Base-by-base conservation (phyloP, 1,140 invertebrate species). In the Drosophila pandora region DNA sequence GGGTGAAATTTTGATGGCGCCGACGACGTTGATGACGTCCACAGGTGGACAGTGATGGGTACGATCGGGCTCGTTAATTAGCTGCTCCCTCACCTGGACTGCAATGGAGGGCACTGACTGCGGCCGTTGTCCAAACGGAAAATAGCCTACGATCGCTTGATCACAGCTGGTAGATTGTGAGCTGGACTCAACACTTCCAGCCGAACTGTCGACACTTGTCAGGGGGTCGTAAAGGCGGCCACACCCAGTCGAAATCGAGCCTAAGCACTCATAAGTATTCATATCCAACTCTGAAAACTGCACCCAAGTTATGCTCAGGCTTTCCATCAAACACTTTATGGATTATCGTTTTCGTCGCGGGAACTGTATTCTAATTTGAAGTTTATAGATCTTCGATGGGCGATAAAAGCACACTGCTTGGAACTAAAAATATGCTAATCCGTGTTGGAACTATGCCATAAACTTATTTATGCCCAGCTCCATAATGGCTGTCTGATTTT, bases 131-230 rank as follows among this genome's bases (percentile, higher is more conserved):
- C 41, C n/a, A 9, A 30, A 30, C 47, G 48, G 48, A 65, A 67
- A 55, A 37, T 53, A 37, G 13, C 43, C 48, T 32, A 69, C 64
- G 43, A 22, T 59, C 37, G 41, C 5, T 21, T 56, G 72, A 81
- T 80, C 77, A 49, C 28, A 13, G 53, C 39, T 70, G 41, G 25
- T 7, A 49, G 79, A 81, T 81, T 81, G 72, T 39, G 53, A 28
- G 10, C 8, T 8, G 13, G 32, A 17, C 37, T 59, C 64, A 50
- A 56, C 67, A 55, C 69, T 53, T 43, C 13, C 32, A 34, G 30
- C 45, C 23, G 23, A 25, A 52, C 80, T 80, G 65, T 84, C 81
- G 63, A 62, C 80, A 85, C 59, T 69, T 80, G 80, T 80, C 76
- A 54, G 56, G 17, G 34, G 65, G 45, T 74, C 45, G 22, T 76